These are phyloP conservation scores for Venturia canescens DNA, from an alignment of 1,140 invertebrate genomes.

Conservation along the genomic window DNA sequence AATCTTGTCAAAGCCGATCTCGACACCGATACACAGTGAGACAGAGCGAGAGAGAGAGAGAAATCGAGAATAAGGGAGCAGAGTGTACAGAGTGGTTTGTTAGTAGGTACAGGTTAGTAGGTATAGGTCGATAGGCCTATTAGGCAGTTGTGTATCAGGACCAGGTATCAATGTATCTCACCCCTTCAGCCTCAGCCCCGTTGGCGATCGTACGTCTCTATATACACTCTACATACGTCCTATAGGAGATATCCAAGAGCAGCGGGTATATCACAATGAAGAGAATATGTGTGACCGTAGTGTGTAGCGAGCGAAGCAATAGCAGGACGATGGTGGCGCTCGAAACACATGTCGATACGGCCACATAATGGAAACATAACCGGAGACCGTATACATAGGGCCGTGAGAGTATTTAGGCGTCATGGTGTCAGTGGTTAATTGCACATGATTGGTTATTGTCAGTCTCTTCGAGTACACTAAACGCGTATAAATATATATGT, in stretches of 20 bases:
- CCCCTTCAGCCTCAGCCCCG: conserved; percentile 22
- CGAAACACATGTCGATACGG: conserved; percentile 73
- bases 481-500: not conserved
- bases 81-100: conserved; percentile 5
- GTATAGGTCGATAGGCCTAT: conserved; percentile 55
- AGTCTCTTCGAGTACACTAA: conserved; percentile 47
- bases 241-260: conserved; percentile 44
- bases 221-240: conserved; percentile 47
- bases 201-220: conserved; percentile 27
- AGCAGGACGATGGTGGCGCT: conserved; percentile 53
- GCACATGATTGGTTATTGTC: conserved; percentile 74
- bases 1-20: conserved; percentile 45
- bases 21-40: conserved; percentile 11
- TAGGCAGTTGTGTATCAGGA: conserved; percentile 58
- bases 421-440: conserved; percentile 73
- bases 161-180: conserved; percentile 51
- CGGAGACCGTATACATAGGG: conserved; percentile 62
- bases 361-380: conserved; percentile 75
- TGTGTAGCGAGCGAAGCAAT: conserved; percentile 45
- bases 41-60: conserved; percentile 8
- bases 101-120: conserved; percentile 24
- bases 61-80: not conserved
- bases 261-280: conserved; percentile 63
- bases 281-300: conserved; percentile 60
- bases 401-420: conserved; percentile 70